Conservation (phyloP, 2,888 invertebrate genomes). For the Tiphia femorata region DNA sequence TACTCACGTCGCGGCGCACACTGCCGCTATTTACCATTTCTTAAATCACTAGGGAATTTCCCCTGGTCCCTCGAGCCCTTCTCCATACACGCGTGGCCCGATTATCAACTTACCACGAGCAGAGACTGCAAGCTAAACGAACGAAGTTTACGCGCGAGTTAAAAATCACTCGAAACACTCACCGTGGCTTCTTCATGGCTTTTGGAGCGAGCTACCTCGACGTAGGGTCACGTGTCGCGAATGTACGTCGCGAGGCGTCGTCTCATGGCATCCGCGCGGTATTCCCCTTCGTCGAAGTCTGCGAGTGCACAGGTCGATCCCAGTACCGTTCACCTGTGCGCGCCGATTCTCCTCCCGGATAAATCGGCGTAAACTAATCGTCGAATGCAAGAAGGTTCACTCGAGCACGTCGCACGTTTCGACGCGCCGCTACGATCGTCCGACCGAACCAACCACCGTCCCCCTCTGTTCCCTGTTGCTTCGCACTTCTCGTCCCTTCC, state of each 20-base stretch:
- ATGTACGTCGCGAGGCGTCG: constrained; percentile 43
- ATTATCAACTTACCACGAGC: too few species aligned
- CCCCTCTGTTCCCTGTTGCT: constrained; percentile 3
- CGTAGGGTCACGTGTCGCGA: constrained; percentile 59
- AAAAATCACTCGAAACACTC: constrained; percentile 34
- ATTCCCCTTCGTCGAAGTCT: constrained; percentile 2
- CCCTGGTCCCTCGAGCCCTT: too few species aligned
- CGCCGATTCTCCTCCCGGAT: too few species aligned
- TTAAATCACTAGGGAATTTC: too few species aligned
- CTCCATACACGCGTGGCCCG: too few species aligned
- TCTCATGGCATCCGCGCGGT: constrained; percentile 51
- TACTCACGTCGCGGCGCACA: too few species aligned
- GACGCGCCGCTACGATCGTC: constrained; percentile 9
- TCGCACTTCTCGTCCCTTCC: constrained; percentile 9
- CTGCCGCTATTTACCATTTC: too few species aligned
- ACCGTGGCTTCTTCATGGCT: constrained; percentile 63
- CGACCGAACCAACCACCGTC: neutral
- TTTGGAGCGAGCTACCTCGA: constrained; percentile 47
- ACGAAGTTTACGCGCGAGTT: neutral
- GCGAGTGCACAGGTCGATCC: constrained; percentile 9
- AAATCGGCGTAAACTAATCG: constrained; percentile 1
- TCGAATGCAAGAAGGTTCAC: constrained; percentile 22
- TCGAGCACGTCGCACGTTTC: constrained; percentile 25
- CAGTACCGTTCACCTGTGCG: constrained; percentile 14
- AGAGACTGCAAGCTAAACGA: too few species aligned